Percentiles rank a stretch among this genome's conserved stretches.
Conservation (phyloP, 2,797 vertebrate species). For the Sebastes melanostomus region DNA sequence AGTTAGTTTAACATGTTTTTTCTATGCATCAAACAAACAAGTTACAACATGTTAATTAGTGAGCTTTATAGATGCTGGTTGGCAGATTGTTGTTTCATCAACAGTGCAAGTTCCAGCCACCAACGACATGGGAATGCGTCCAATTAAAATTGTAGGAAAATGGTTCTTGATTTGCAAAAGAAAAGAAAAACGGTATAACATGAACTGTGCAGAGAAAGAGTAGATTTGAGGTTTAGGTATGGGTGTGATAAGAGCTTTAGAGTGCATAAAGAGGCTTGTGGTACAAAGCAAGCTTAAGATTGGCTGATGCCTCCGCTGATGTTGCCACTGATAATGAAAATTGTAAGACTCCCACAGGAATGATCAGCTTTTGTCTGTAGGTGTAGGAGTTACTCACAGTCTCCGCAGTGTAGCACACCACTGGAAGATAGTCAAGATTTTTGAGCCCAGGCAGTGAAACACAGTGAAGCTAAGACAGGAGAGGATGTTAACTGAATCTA, state of each 20-base stretch:
- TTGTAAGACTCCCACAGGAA: conserved; percentile 2
- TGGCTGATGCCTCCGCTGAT: conserved; percentile 12
- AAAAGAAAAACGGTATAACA: not conserved
- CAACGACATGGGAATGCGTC: not conserved
- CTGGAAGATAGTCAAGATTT: not conserved
- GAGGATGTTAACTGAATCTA: conserved; percentile 15
- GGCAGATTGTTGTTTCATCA: not conserved
- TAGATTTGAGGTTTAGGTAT: conserved; percentile 13
- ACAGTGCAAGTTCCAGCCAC: not conserved
- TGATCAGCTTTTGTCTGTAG: conserved; percentile 13
- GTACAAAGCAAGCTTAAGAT: conserved; percentile 36
- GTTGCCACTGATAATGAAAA: conserved; percentile 25
- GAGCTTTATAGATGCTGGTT: not conserved
- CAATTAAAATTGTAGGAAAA: not conserved
- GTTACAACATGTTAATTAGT: not conserved
- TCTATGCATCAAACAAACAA: not conserved
- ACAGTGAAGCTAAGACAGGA: not conserved
- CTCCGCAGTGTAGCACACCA: not conserved
- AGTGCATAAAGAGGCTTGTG: conserved; percentile 26
- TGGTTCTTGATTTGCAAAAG: not conserved
- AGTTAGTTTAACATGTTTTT: not conserved
- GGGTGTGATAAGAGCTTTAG: conserved; percentile 21
- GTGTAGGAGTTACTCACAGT: not conserved
- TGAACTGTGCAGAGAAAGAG: not conserved
- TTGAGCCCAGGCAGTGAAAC: not conserved